Percentiles rank a stretch among this genome's conserved stretches.
Evolutionary conservation across 92 coral and sea anemone species (phyloP).

Genomic region (Phenganax marumi): DNA sequence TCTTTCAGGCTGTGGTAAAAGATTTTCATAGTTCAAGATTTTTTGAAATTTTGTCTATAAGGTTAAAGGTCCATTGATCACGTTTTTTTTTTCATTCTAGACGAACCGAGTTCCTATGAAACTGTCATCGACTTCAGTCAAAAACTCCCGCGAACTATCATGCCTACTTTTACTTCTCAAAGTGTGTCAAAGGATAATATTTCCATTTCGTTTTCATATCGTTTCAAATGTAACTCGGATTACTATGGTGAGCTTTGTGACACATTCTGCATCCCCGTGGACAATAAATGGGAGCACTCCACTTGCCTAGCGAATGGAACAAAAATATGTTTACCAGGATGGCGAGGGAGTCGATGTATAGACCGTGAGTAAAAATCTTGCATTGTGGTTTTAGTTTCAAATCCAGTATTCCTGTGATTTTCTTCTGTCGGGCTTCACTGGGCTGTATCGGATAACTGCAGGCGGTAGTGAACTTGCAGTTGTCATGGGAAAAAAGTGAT

Average conservation of each 20-base stretch:
- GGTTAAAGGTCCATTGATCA: too few relatives aligned
- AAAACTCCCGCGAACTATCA: background rate
- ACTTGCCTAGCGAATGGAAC: slow-evolving; percentile 20
- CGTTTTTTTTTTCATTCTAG: background rate
- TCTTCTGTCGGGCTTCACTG: too few relatives aligned
- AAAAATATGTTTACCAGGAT: slow-evolving; percentile 10
- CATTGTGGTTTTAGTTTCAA: background rate
- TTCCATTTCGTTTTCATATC: background rate
- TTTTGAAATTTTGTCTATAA: too few relatives aligned
- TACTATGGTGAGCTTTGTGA: background rate
- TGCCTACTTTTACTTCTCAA: background rate
- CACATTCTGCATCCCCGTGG: background rate
- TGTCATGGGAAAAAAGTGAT: too few relatives aligned
- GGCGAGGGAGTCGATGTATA: background rate
- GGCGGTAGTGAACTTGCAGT: too few relatives aligned
- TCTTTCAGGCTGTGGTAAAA: too few relatives aligned
- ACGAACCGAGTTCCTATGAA: background rate
- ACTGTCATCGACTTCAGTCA: background rate
- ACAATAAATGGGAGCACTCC: background rate
- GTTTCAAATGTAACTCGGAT: background rate
- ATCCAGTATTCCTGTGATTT: background rate
- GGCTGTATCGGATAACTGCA: too few relatives aligned
- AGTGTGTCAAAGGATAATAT: slow-evolving; percentile 6
- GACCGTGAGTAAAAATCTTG: background rate
- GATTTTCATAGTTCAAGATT: too few relatives aligned